Base-by-base conservation (phyloP, 2,797 vertebrate genomes). In the Fistularia tabacaria region DNA sequence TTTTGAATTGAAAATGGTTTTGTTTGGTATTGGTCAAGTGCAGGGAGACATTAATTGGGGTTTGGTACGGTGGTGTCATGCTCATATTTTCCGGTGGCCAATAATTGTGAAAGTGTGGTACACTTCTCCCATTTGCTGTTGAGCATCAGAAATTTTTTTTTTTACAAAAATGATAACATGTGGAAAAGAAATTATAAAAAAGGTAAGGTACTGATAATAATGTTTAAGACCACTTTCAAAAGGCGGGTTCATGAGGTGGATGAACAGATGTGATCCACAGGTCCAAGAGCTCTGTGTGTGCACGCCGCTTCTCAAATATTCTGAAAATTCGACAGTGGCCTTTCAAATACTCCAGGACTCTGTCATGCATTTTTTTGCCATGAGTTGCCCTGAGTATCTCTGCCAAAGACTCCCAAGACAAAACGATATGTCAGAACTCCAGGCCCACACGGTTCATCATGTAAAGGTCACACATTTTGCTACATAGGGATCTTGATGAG, bases 391-490 rank as follows among this genome's bases (percentile, higher is more conserved):
- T 36, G 62, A 81, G 70, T 72, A 67, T 85, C 80, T 74, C 80
- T 77, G 67, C 73, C 81, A 76, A 78, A 79, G 73, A 79, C 69
- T 82, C 76, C 83, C 65, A 76, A 89, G 89, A 91, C 83, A 80
- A 80, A 90, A 83, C 65, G 69, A 77, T 70, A 54, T 82, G 89
- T 89, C 88, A 88, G 62, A 63, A 50, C 66, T 39, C 54, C 70
- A 69, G 68, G 70, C 73, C 66, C 69, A 47, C 62, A 58, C 42
- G 78, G 77, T 91, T 85, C 71, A 87, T 90, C 89, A 87, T 75
- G 69, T 73, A 90, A 90, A 90, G 88, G 88, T 90, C 89, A 89
- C 69, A 46, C 58, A 66, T 62, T 67, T 74, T 66, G 79, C 84
- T 57, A 80, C 74, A 62, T 38, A 44, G 69, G 77, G 64, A 53